Evolutionary conservation across 2,797 vertebrate genomes (phyloP), one percentile per base, ranked within the genome.

Genomic region (Phataginus tricuspis): DNA sequence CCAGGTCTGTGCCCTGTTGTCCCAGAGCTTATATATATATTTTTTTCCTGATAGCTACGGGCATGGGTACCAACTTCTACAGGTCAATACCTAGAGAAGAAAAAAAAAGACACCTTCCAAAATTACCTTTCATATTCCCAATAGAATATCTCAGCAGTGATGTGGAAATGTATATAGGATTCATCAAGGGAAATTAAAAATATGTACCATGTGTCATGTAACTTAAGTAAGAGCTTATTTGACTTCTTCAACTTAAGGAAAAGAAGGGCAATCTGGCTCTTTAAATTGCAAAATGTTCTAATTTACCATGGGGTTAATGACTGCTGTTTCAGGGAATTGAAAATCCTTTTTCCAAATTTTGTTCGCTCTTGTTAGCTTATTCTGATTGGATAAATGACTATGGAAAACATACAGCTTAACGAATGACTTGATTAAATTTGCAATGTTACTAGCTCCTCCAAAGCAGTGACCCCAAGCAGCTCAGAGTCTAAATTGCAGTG

Each of bases 381-480:
- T 53, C n/a, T 59, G 80, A 90, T 63, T 64, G 80, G 39, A 53
- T 64, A 71, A 45, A 78, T 34, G 82, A 42, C 16, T 25, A 5
- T 6, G 59, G 45, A 45, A 82, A 69, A 82, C 12, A 7, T 14
- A 90, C 0, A 95, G 74, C 89, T 63, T 80, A 49, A n/a, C 19
- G 39, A 29, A 63, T 0, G 3, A 2, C 68, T 57, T 90, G 86
- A 83, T 57, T 69, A 51, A n/a, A 51, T 49, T 12, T 11, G 69
- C 14, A 31, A 1, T 1, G 0, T 49, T 16, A 4, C 23, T 3
- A 2, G 21, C 25, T 39, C 19, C 37, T 51, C 21, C 4, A 0
- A 8, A 2, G 25, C 29, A 0, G 0, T 11, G 4, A 25, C 0
- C 27, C 19, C 14, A 6, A 11, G 11, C 39, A 0, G 29, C 66